Base-by-base conservation (phyloP, 35 echinoderm and acorn worm genomes). In the Nesometra sesokonis region DNA sequence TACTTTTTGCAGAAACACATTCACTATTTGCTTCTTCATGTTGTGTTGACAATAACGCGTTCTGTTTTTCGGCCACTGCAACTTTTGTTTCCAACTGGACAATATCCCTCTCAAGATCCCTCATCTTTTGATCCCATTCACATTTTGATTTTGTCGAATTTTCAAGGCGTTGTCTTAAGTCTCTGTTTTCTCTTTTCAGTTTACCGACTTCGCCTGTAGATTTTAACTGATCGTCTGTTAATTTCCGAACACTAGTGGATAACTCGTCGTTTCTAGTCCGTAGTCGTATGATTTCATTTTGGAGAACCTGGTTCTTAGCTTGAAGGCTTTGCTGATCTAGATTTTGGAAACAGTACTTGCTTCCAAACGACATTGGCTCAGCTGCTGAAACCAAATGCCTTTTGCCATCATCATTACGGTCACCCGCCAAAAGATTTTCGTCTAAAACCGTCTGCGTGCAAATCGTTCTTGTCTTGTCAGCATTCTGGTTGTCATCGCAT, bases 221-320 rank as follows among this genome's bases (percentile, higher is more conserved):
- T n/a, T 37, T 79, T 40, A 88, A 86, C 46, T 95, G 92, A n/a
- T 95, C 90, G 35, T 91, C 85, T 46, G 81, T 90, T n/a, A 92
- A 76, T 82, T 83, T 89, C 31, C 86, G 46, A 35, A 92, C 31
- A 3, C 87, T 84, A 5, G 86, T 82, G 33, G 87, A 90, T 30
- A 95, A 78, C 35, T 92, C 87, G 9, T 88, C 52, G 81, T 95
- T 92, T 17, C 92, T 85, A 4, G 88, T 29, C 15, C 90, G 36
- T 0, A 95, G 80, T 32, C 93, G 80, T 37, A 79, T 36, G 27
- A 95, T 95, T 84, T 95, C 93, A 0, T 78, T 83, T 35, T 83
- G 88, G 17, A 95, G 86, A 34, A 84, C 81, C 32, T 36, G 46
- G 15, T 39, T 37, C 77, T 35, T 95, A 3, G 76, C 57, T 3